These are phyloP conservation scores for Eulithis testata DNA, from an alignment of 2,888 invertebrate genomes.

Conservation along the genomic window DNA sequence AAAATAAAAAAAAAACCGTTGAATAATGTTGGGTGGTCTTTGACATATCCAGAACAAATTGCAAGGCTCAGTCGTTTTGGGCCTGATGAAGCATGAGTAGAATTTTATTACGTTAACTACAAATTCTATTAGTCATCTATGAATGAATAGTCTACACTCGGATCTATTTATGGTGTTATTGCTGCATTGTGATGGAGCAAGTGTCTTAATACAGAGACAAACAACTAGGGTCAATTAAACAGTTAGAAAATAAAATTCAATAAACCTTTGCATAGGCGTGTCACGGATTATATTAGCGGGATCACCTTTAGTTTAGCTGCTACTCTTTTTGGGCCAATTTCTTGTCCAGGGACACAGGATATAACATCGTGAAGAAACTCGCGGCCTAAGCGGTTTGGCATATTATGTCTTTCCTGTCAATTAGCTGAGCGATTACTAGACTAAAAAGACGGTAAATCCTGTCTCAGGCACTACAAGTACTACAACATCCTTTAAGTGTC, in stretches of 20 bases:
- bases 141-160: neutral
- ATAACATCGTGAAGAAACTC: too few relatives aligned
- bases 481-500: too few relatives aligned
- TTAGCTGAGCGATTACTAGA: too few relatives aligned
- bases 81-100: neutral
- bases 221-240: neutral
- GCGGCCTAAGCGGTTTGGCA: too few relatives aligned
- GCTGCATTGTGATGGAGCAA: slow-evolving; percentile 27
- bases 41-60: neutral
- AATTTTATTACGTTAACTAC: slow-evolving; percentile 3
- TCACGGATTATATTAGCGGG: too few relatives aligned
- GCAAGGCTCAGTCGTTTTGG: neutral
- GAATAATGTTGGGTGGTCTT: neutral
- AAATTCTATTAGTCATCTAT: neutral
- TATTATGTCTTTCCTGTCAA: too few relatives aligned
- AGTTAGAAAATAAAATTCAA: neutral
- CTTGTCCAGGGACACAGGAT: too few relatives aligned
- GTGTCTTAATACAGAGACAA: neutral
- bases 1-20: too few relatives aligned
- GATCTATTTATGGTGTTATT: slow-evolving; percentile 30
- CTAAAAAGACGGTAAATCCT: too few relatives aligned
- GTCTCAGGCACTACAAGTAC: too few relatives aligned
- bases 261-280: neutral
- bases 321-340: too few relatives aligned
- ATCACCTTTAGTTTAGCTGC: too few relatives aligned